Evolutionary conservation across 2,797 vertebrate species (phyloP), one percentile per base, ranked within the genome.

Genomic region (Craterocephalus amniculus): DNA sequence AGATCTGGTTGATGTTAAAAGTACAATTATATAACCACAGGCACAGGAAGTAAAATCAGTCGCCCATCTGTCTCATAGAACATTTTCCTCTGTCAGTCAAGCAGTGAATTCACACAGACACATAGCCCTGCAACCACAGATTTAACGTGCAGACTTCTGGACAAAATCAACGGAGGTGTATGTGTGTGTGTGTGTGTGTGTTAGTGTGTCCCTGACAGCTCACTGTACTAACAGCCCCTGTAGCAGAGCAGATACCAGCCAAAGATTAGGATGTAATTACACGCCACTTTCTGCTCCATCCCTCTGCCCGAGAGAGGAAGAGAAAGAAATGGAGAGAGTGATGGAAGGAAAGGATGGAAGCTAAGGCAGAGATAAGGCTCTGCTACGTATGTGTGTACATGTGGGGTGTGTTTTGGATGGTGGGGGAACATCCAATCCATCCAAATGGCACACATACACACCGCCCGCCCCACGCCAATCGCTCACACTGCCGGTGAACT

Each of bases 221-320:
- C 79, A 80, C 80, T 80, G 79, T 78, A 83, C 82, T 60, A 83
- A 77, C 80, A 83, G 84, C 73, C 83, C 86, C 86, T 86, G 88
- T 89, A 86, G 87, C 86, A 72, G 81, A 86, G 75, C 71, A 90
- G 90, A 92, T 92, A 92, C 79, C 87, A 81, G 84, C 85, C 85
- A 79, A 84, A 92, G 91, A 92, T 92, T 92, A 91, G 86, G 86
- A 92, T 88, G 88, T 92, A 91, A 92, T 92, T 92, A 90, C 90
- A 92, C 88, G 88, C 90, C 88, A 90, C 88, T 91, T 92, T 92
- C 86, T 89, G 86, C 88, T 88, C 88, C 89, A 81, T 89, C 89
- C 88, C 83, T 90, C 84, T 84, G 83, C 86, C 85, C 63, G 73
- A 78, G 80, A 89, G 89, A 88, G 78, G 78, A 77, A 76, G 76